Evolutionary conservation across 1,140 invertebrate genomes (phyloP).

Genomic region (Drosophila fuyamai): DNA sequence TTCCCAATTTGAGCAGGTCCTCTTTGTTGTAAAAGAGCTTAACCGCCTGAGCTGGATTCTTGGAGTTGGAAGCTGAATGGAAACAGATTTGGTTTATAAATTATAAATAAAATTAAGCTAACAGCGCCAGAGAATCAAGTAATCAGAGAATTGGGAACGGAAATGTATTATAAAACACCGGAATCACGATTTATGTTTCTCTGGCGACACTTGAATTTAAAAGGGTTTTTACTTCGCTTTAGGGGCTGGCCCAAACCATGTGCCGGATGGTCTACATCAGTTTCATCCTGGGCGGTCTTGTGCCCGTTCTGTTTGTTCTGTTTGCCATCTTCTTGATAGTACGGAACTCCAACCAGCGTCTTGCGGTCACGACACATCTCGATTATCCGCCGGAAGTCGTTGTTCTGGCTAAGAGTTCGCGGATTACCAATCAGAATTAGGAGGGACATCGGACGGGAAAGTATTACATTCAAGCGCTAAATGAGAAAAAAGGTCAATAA

Average conservation of each 20-base stretch:
- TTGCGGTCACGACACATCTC: slow-evolving; percentile 63
- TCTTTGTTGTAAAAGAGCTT: slow-evolving; percentile 53
- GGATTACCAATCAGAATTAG: slow-evolving; percentile 94
- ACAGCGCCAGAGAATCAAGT: slow-evolving; percentile 25
- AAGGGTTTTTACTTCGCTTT: slow-evolving; percentile 65
- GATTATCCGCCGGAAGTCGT: slow-evolving; percentile 68
- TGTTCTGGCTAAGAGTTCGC: slow-evolving; percentile 63
- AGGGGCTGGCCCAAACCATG: slow-evolving; percentile 41
- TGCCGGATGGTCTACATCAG: background rate
- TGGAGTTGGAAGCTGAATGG: slow-evolving; percentile 17
- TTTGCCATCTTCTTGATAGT: slow-evolving; percentile 53
- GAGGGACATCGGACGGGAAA: slow-evolving; percentile 92
- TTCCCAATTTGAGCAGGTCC: slow-evolving; percentile 39
- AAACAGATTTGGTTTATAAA: slow-evolving; percentile 4
- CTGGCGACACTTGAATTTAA: slow-evolving; percentile 31
- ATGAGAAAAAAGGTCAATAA: slow-evolving; percentile 51
- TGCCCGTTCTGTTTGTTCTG: slow-evolving; percentile 36
- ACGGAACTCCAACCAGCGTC: slow-evolving; percentile 62
- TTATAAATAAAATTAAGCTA: background rate
- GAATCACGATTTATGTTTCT: slow-evolving; percentile 44
- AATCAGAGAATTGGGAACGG: slow-evolving; percentile 11
- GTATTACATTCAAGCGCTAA: slow-evolving; percentile 92
- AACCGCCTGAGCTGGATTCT: slow-evolving; percentile 12
- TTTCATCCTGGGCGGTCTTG: background rate
- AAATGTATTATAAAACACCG: slow-evolving; percentile 8